Base-by-base conservation (phyloP, 1,140 invertebrate species). In the Diorhabda elongata region DNA sequence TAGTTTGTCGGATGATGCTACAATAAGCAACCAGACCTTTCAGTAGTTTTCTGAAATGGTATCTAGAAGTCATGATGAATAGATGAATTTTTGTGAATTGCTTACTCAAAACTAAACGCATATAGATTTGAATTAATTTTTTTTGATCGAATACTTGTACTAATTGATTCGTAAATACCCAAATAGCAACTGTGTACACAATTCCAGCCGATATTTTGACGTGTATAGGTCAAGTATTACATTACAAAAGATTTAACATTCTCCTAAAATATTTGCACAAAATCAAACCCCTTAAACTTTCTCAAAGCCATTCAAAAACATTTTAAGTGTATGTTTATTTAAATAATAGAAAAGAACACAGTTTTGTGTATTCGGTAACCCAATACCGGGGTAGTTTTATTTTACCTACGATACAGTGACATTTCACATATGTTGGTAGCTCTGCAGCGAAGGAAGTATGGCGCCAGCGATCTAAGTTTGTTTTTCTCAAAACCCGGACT, bases 311-410 rank as follows among this genome's bases (percentile, higher is more conserved):
- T 78, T 78, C 77, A 76, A 76, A 77, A 78, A 78, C 77, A 77
- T 73, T 78, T 75, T 76, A 76, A 77, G 72, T 77, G 77, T 74
- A 75, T 78, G 77, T 78, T 78, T 77, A 77, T 77, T 76, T 78
- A 78, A 78, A 77, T 77, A 78, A 78, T 78, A 78, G 77, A 74
- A 61, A 74, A 77, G 77, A 77, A 77, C 76, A 77, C 75, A 75
- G 74, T 78, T 76, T 73, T 75, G 76, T 78, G 66, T 77, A 69
- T 65, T 70, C 66, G 72, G 77, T 78, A 78, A 78, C 74, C 76
- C 72, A 74, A 78, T 76, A 67, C 63, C 6, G 68, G 77, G 77
- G 73, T 73, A 69, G 74, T 74, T 71, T 73, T 73, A 75, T 76
- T 78, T 76, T 75, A 77, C 77, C 76, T 78, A 75, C 71, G 42